These are phyloP conservation scores for Heterodera filipjevi DNA, from an alignment of 2,888 invertebrate species.

Conservation along the genomic window DNA sequence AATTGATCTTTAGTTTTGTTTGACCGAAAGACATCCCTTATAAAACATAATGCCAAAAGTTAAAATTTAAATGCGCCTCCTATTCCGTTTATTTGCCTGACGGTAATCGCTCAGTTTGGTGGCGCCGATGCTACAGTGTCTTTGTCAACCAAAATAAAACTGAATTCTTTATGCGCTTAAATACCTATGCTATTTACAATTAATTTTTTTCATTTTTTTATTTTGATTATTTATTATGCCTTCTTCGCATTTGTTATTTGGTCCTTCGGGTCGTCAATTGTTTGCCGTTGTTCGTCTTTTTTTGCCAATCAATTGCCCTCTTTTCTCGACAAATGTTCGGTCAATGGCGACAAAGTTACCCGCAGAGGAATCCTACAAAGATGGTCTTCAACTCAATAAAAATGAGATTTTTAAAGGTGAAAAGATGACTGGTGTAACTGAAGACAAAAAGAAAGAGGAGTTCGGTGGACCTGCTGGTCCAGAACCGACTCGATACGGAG, in stretches of 20 bases:
- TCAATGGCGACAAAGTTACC: neutral
- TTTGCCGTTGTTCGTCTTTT: neutral
- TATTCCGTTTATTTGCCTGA: too few relatives aligned
- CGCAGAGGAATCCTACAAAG: neutral
- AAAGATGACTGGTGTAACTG: neutral
- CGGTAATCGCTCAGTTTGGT: too few relatives aligned
- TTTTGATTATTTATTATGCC: neutral
- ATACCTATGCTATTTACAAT: too few relatives aligned
- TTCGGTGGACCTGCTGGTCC: conserved; percentile 76
- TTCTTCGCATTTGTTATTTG: neutral
- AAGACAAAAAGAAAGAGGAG: conserved; percentile 26
- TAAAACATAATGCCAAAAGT: too few relatives aligned
- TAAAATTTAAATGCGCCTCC: too few relatives aligned
- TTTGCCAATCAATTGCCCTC: neutral
- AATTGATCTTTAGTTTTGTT: too few relatives aligned
- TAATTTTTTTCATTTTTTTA: too few relatives aligned
- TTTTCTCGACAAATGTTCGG: neutral
- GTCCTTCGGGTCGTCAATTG: neutral
- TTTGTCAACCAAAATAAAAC: too few relatives aligned
- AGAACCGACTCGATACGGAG: conserved; percentile 97
- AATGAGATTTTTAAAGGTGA: neutral
- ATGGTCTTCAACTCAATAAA: neutral
- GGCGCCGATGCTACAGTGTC: too few relatives aligned
- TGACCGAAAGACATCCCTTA: too few relatives aligned
- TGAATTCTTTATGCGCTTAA: too few relatives aligned